A percentile compares a stretch with the other conserved stretches of the same genome.
phyloP scores from a whole-genome alignment of 2,888 invertebrate genomes.

The Aleiodes leptofemur region DNA sequence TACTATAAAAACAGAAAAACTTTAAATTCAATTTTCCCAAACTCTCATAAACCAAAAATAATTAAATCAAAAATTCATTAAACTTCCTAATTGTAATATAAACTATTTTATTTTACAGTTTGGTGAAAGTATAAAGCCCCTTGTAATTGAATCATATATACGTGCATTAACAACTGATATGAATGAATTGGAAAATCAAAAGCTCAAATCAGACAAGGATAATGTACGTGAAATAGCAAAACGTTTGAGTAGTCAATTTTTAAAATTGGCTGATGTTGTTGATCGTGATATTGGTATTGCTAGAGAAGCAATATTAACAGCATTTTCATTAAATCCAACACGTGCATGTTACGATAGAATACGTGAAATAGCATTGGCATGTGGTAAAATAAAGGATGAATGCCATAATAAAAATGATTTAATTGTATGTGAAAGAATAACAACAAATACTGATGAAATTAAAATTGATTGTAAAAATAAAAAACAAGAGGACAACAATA shows the following conservation, averaged over 20 bases:
- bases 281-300: constrained; percentile 79
- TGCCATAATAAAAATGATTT: constrained; percentile 32
- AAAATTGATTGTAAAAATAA: constrained; percentile 32
- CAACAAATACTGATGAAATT: background rate
- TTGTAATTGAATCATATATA: constrained; percentile 85
- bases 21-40: too few relatives aligned
- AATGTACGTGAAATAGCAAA: constrained; percentile 78
- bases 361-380: constrained; percentile 76
- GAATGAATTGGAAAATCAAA: constrained; percentile 84
- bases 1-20: background rate
- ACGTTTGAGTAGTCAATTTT: constrained; percentile 78
- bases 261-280: constrained; percentile 80
- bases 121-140: constrained; percentile 78
- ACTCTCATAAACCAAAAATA: constrained; percentile 15
- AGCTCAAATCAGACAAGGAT: constrained; percentile 78
- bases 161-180: constrained; percentile 85
- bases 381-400: constrained; percentile 75
- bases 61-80: background rate
- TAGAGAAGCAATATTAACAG: constrained; percentile 84
- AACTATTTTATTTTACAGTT: constrained; percentile 72
- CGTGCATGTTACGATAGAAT: constrained; percentile 79
- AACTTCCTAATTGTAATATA: background rate
- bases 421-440: background rate
- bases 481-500: constrained; percentile 8
- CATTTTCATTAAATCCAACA: constrained; percentile 86